phyloP scores from a whole-genome alignment of 1,140 invertebrate genomes.

The Drosophila eugracilis region DNA sequence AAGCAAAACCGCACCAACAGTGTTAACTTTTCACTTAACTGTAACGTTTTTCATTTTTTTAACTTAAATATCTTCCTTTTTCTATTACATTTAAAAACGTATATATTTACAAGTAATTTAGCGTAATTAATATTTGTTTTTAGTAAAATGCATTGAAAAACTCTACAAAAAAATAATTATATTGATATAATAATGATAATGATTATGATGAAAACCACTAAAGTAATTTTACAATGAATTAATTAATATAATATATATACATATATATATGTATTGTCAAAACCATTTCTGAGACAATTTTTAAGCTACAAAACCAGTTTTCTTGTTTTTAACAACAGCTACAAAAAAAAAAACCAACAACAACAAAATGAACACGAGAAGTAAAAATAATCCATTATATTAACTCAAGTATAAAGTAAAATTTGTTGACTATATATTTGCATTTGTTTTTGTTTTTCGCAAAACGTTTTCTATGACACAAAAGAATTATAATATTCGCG shows the following conservation, averaged over 20 bases:
- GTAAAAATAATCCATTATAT: conserved; percentile 68
- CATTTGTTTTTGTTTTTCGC: conserved; percentile 84
- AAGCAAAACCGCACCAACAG: conserved; percentile 44
- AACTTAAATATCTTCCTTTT: conserved; percentile 65
- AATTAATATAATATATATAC: conserved; percentile 37
- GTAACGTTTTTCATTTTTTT: conserved; percentile 67
- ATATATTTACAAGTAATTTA: conserved; percentile 80
- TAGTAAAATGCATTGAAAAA: conserved; percentile 75
- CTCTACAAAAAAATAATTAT: conserved; percentile 47
- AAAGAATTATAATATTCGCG: conserved; percentile 56
- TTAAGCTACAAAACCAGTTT: conserved; percentile 77
- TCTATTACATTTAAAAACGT: conserved; percentile 78
- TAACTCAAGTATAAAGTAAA: conserved; percentile 68
- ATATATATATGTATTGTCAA: no score
- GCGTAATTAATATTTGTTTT: conserved; percentile 81
- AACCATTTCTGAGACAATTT: conserved; percentile 61
- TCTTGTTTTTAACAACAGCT: conserved; percentile 81
- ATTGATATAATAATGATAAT: conserved; percentile 45
- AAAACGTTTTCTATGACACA: conserved; percentile 70
- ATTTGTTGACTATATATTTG: conserved; percentile 80
- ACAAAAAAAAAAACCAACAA: conserved; percentile 49
- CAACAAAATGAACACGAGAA: conserved; percentile 40
- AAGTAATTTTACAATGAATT: conserved; percentile 71
- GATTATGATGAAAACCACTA: conserved; percentile 46
- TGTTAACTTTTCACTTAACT: conserved; percentile 66